phyloP scores from a whole-genome alignment of 2,797 vertebrate species.

The Calcarius lapponicus region DNA sequence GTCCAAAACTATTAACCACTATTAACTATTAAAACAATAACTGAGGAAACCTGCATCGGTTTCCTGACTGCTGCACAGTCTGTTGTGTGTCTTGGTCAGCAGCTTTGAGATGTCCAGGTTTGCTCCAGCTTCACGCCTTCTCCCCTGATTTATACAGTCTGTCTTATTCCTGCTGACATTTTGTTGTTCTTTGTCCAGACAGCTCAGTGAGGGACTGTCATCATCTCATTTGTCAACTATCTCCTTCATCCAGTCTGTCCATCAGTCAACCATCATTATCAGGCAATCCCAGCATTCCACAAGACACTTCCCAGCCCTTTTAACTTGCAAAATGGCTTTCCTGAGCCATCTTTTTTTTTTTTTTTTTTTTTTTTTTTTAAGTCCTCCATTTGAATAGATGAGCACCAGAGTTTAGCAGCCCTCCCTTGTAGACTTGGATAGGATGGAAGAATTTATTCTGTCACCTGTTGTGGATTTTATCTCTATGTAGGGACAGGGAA shows the following conservation, averaged over 20 bases:
- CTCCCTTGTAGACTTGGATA: not conserved
- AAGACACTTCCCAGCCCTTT: not conserved
- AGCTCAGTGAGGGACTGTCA: not conserved
- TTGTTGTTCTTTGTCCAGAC: not conserved
- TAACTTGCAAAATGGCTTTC: not conserved
- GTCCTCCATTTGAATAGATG: not conserved
- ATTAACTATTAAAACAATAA: not conserved
- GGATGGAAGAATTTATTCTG: slow-evolving; percentile 31
- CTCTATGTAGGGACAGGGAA: not conserved
- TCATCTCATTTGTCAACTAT: not conserved
- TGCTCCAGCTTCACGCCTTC: not conserved
- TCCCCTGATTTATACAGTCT: not conserved
- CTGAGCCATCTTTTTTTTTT: not conserved
- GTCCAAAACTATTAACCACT: not conserved
- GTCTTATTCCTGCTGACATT: not conserved
- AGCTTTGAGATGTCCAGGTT: not conserved
- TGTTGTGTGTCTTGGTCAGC: not conserved
- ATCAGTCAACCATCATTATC: not conserved
- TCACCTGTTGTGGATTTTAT: not conserved
- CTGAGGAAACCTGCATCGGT: not conserved
- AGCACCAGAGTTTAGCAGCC: not conserved
- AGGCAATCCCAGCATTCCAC: not conserved
- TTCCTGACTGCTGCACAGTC: not conserved
- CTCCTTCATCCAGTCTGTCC: not conserved
- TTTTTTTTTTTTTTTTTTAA: not conserved